phyloP scores from a whole-genome alignment of 2,888 invertebrate species.

The Frankliniella intonsa region DNA sequence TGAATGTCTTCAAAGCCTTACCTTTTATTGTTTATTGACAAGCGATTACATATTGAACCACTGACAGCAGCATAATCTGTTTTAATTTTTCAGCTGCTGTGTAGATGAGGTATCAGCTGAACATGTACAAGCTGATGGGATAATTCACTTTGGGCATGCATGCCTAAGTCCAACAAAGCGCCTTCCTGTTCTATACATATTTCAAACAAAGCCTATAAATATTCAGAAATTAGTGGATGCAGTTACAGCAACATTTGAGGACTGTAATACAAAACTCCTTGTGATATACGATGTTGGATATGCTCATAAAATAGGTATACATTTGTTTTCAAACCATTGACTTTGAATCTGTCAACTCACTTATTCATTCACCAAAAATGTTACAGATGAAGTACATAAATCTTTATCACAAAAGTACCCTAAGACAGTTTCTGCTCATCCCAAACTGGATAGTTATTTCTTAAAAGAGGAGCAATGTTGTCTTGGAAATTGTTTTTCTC shows the following conservation, averaged over 20 bases:
- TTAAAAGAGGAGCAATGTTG: background rate
- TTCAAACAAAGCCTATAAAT: slow-evolving; percentile 60
- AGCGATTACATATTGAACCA: background rate
- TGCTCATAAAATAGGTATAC: slow-evolving; percentile 56
- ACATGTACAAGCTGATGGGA: slow-evolving; percentile 77
- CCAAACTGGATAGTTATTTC: background rate
- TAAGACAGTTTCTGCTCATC: background rate
- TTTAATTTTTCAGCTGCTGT: slow-evolving; percentile 65
- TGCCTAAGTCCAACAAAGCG: slow-evolving; percentile 70
- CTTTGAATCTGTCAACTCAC: background rate
- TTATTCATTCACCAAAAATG: background rate
- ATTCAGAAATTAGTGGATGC: slow-evolving; percentile 46
- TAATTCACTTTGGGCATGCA: slow-evolving; percentile 87
- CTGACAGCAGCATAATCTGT: slow-evolving; percentile 2
- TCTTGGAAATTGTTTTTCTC: background rate
- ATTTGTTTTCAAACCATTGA: background rate
- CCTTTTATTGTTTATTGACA: no score
- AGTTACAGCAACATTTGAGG: slow-evolving; percentile 44
- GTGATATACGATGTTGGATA: slow-evolving; percentile 62
- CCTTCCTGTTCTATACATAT: slow-evolving; percentile 71
- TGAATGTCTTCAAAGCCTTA: slow-evolving; percentile 45
- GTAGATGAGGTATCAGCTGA: slow-evolving; percentile 85
- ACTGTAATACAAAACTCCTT: slow-evolving; percentile 48
- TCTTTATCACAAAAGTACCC: background rate
- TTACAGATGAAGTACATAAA: background rate